A percentile compares a stretch with the other conserved stretches of the same genome.
Conservation (phyloP, 2,113 vertebrate species). For the Terrapene triunguis region DNA sequence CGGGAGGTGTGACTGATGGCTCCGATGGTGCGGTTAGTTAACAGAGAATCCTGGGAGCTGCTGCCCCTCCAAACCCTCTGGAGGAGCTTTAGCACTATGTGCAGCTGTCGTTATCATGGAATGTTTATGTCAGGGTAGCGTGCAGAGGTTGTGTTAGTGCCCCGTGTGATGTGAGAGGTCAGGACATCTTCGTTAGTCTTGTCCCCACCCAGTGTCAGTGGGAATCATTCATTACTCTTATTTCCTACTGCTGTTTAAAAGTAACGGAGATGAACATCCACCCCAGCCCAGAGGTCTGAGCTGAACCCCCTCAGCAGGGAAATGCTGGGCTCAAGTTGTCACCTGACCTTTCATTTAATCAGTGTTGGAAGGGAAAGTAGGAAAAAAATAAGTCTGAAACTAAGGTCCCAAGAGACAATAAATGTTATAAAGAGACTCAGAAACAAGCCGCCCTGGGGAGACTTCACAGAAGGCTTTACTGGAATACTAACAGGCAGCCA, state of each 20-base stretch:
- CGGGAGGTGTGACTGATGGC: neutral
- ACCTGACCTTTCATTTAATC: neutral
- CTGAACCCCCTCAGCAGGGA: neutral
- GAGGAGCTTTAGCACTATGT: neutral
- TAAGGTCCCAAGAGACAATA: neutral
- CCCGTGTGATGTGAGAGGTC: neutral
- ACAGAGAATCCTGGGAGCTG: neutral
- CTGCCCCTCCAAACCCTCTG: neutral
- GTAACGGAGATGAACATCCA: neutral
- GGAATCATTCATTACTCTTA: neutral
- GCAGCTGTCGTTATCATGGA: neutral
- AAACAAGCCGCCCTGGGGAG: neutral
- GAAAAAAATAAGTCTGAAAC: neutral
- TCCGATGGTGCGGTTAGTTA: fast-evolving
- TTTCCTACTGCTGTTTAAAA: neutral
- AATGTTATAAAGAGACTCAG: neutral
- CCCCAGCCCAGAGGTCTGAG: neutral
- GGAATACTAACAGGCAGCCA: neutral
- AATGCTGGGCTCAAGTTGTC: neutral
- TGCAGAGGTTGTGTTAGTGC: neutral
- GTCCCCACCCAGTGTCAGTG: neutral
- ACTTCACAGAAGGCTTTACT: neutral
- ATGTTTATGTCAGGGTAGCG: neutral
- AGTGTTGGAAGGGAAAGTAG: neutral
- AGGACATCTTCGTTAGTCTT: neutral